These are phyloP conservation scores for Lagodon rhomboides DNA, from an alignment of 2,797 vertebrate genomes.

Conservation along the genomic window DNA sequence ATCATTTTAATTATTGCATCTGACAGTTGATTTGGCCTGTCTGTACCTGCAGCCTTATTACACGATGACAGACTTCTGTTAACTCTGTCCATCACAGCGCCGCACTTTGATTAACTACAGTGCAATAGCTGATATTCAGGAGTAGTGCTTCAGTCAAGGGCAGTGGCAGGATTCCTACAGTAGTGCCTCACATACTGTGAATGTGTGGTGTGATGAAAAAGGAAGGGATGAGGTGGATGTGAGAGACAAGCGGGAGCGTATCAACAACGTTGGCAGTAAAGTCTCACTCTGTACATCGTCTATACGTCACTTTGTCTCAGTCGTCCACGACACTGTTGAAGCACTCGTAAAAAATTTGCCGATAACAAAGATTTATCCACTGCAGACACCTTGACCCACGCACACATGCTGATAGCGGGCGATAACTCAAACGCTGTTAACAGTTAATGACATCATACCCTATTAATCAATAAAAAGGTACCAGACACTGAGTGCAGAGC, in stretches of 20 bases:
- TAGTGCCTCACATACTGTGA: conserved; percentile 5
- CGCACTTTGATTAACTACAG: not conserved
- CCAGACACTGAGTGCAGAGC: conserved; percentile 4
- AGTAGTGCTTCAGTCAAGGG: not conserved
- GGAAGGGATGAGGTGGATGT: not conserved
- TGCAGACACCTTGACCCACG: conserved; percentile 38
- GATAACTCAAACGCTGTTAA: conserved; percentile 31
- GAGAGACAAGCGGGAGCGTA: conserved; percentile 5
- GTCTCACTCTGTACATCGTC: not conserved
- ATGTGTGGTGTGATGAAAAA: not conserved
- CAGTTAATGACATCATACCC: conserved; percentile 18
- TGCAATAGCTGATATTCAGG: not conserved
- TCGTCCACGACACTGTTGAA: conserved; percentile 4
- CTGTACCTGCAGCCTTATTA: not conserved
- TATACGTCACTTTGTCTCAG: conserved; percentile 30
- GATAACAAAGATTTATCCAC: conserved; percentile 43
- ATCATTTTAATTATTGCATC: not conserved
- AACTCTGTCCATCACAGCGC: not conserved
- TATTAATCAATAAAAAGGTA: conserved; percentile 35
- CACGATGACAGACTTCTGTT: not conserved
- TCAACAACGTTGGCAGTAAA: conserved; percentile 3
- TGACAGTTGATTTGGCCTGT: not conserved
- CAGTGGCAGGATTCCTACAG: not conserved
- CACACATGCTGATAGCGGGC: conserved; percentile 20
- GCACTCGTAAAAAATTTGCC: conserved; percentile 37